Evolutionary conservation across 2,888 invertebrate genomes (phyloP), one percentile per base, ranked within the genome.

Genomic region (Phlogophora meticulosa): DNA sequence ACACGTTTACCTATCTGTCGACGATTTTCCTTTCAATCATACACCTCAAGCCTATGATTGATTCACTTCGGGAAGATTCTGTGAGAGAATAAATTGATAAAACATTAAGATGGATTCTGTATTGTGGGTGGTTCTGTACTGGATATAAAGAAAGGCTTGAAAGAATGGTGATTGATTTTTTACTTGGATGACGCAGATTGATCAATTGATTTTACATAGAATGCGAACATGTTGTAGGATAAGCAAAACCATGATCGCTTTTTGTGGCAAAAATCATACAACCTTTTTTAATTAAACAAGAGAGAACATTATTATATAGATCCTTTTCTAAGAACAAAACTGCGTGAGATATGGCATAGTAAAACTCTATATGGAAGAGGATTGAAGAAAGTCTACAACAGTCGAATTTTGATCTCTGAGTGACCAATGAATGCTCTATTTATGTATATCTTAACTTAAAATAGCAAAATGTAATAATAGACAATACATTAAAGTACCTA

Each of bases 1-100:
- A 82, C 68, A 85, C 56, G 51, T 66, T 70, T 75, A 78, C 81
- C 82, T 88, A 87, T 87, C 85, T 81, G 82, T 79, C 80, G 75
- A 75, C 82, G 85, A 87, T 89, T 87, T 87, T 83, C 84, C 78
- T 78, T 83, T 85, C 87, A 87, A 88, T 90, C 88, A 85, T 87
- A 71, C 77, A 70, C 73, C 69, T 69, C 66, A 63, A 52, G 74
- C 73, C 68, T 82, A 85, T 88, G 90, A 89, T 88, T 87, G 87
- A 89, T 88, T 85, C 72, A 71, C 67, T 75, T 53, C 34, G 38
- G 61, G 48, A 73, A 80, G 42, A 80, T 82, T 80, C 45, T 40
- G 9, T 57, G 42, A 63, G 59, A 67, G 73, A 67, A 78, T 81
- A 79, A 84, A 84, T 86, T 81, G 78, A 43, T 32, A 62, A 63